These are phyloP conservation scores for Coendou prehensilis DNA, from an alignment of 2,797 vertebrate species.

Conservation along the genomic window DNA sequence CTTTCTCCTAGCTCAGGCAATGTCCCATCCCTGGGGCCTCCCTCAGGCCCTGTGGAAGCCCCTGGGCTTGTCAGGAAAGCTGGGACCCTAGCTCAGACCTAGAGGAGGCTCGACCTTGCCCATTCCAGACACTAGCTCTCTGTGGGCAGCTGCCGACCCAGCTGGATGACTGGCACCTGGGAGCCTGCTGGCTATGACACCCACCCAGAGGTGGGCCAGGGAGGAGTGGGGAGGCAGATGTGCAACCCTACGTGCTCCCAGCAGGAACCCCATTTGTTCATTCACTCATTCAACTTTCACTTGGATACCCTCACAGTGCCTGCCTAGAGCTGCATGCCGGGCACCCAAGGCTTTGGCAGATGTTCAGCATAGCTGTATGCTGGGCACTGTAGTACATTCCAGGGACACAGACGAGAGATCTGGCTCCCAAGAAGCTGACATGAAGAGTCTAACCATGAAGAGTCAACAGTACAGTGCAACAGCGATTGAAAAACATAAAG, in stretches of 20 bases:
- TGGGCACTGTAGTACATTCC: not conserved
- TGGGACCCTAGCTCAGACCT: not conserved
- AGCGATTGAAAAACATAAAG: not conserved
- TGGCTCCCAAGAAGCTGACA: not conserved
- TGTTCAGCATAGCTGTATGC: not conserved
- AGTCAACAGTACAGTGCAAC: accelerated
- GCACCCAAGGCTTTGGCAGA: not conserved
- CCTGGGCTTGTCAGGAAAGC: not conserved
- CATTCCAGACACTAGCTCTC: not conserved
- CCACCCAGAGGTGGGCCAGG: not conserved
- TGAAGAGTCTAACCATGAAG: not conserved
- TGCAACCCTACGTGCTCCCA: not conserved
- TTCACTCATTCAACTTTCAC: not conserved
- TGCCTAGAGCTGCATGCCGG: not conserved
- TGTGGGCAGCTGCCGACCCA: not conserved
- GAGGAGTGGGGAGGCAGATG: not conserved
- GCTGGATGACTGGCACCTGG: not conserved
- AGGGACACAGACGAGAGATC: not conserved
- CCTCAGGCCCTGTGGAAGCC: not conserved
- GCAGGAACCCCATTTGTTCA: not conserved
- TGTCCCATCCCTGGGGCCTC: not conserved
- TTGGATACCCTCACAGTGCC: not conserved
- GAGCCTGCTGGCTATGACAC: not conserved
- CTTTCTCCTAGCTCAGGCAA: not conserved
- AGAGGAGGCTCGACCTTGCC: not conserved